phyloP scores from a whole-genome alignment of 2,888 invertebrate species.

The Danaus chrysippus region DNA sequence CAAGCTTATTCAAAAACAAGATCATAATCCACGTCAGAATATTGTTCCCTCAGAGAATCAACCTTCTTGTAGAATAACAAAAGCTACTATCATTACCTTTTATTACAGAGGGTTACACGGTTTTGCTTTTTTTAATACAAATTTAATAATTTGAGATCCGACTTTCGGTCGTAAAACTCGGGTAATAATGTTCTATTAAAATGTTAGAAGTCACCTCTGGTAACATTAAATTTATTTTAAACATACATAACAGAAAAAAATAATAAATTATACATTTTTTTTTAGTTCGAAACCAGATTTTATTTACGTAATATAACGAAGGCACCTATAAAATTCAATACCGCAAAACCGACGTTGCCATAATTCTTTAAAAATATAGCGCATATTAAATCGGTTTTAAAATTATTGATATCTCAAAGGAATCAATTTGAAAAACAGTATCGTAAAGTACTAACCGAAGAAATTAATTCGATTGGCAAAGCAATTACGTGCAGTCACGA shows the following conservation, averaged over 20 bases:
- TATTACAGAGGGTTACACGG: conserved; percentile 63
- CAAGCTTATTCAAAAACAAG: conserved; percentile 34
- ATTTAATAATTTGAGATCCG: conserved; percentile 10
- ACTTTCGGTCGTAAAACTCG: too few species aligned
- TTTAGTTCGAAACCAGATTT: conserved; percentile 9
- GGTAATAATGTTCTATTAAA: too few species aligned
- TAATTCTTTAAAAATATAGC: conserved; percentile 38
- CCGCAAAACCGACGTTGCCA: conserved; percentile 20
- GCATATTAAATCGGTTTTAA: conserved; percentile 43
- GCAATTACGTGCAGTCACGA: conserved; percentile 76
- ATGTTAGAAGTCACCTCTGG: too few species aligned
- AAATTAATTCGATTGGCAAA: conserved; percentile 74
- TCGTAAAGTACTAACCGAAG: conserved; percentile 66
- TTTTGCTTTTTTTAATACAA: conserved; percentile 52
- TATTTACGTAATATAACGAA: conserved; percentile 14
- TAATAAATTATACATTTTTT: neutral
- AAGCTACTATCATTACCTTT: conserved; percentile 58
- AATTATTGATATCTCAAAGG: conserved; percentile 54
- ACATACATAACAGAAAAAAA: conserved; percentile 3
- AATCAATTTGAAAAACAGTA: conserved; percentile 73
- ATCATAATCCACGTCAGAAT: conserved; percentile 54
- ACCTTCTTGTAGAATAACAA: conserved; percentile 37
- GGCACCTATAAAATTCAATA: conserved; percentile 31
- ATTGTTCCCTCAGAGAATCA: conserved; percentile 55
- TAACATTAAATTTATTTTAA: neutral